Evolutionary conservation across 2,888 invertebrate genomes (phyloP), one percentile per base, ranked within the genome.

Genomic region (Eilema depressum): DNA sequence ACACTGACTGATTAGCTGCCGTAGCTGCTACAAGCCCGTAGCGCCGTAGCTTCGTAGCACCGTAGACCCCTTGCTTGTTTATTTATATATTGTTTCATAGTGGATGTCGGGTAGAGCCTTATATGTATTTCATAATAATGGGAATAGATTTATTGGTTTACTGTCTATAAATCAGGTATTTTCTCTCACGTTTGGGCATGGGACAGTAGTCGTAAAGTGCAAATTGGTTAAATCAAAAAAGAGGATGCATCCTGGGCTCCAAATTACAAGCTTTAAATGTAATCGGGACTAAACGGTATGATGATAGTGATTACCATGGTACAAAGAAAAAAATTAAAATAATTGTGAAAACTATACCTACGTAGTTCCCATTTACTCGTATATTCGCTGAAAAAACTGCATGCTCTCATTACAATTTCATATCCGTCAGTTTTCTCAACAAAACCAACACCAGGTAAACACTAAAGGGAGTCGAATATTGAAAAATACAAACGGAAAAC

Each of bases 1-100:
- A 89, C 90, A 89, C 88, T 91, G 90, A 90, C 88, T 90, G 90
- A 89, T 90, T 89, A 88, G 83, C 81, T 84, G 72, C 83, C 86
- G 41, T 61, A 63, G 41, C 33, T 25, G 41, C 59, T 41, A 66
- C 62, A 62, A 17, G 60, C 23, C 47, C 53, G 65, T 73, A 66
- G 53, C 26, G n/a, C 20, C 66, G 62, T 69, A 73, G 69, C 23
- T 10, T 10, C n/a, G 25, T 66, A 66, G 56, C 30, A 8, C 14
- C 57, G 60, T 68, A 73, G 70, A 53, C 67, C 70, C 74, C 69
- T 74, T 60, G 64, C 69, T 65, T 74, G 68, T 75, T 77, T 33
- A 70, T 68, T 67, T 70, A 70, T 66, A 3, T 26, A 69, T 65
- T 65, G 53, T 57, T 69, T 68, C 37, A 30, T 56, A 12, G 62